These are phyloP conservation scores for Elysia crispata DNA, from an alignment of 2,888 invertebrate species.

Conservation along the genomic window DNA sequence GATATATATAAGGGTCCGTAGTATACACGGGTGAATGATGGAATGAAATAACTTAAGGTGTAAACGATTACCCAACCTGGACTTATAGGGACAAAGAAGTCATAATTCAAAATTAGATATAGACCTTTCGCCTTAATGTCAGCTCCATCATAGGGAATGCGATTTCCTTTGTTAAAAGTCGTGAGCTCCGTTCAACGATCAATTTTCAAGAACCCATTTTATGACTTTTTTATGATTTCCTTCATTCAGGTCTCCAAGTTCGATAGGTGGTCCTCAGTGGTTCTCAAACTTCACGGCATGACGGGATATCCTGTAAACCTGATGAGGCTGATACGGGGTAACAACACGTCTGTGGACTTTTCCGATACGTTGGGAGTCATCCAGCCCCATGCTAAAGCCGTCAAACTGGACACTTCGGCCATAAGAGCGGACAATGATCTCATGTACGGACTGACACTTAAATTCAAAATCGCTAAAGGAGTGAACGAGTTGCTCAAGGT, in stretches of 20 bases:
- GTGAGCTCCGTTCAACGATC: no score
- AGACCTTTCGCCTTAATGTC: no score
- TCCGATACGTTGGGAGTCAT: constrained; percentile 60
- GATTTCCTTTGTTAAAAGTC: no score
- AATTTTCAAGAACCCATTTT: no score
- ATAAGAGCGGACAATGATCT: constrained; percentile 60
- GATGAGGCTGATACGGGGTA: constrained; percentile 58
- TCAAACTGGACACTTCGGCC: constrained; percentile 61
- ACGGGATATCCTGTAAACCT: constrained; percentile 67
- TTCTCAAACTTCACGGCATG: constrained; percentile 68
- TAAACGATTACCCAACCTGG: no score
- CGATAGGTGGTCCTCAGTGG: constrained; percentile 70
- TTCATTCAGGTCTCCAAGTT: constrained; percentile 56
- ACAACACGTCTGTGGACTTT: constrained; percentile 58
- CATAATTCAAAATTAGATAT: no score
- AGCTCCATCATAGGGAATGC: no score
- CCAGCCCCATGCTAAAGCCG: constrained; percentile 43
- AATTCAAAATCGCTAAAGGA: constrained; percentile 61
- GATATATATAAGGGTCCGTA: no score
- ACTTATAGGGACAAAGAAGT: no score
- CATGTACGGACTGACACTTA: constrained; percentile 63
- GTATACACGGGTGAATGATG: no score
- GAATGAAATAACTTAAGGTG: no score
- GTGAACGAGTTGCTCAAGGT: constrained; percentile 65
- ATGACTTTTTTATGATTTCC: no score